Evolutionary conservation across 2,113 vertebrate species (phyloP).

Genomic region (Strix aluco): DNA sequence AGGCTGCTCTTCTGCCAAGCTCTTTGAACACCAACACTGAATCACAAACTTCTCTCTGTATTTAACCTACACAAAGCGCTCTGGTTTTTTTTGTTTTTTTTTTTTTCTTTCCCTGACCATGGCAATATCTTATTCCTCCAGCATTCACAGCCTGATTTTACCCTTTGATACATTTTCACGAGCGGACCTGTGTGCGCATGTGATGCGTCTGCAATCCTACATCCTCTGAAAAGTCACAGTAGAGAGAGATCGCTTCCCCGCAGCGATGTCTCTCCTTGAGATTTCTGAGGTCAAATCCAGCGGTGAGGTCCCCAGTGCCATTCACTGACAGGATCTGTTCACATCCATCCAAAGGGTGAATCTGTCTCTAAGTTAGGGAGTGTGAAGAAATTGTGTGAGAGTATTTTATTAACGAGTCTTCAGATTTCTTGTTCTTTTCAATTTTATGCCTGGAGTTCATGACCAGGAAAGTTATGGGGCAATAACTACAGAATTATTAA

Average conservation of each 20-base stretch:
- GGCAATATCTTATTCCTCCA: not conserved
- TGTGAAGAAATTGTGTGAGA: not conserved
- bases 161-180: not conserved
- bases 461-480: slow-evolving; percentile 4
- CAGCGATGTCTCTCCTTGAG: not conserved
- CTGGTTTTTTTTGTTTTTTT: too few species aligned
- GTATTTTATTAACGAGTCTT: not conserved
- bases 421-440: not conserved
- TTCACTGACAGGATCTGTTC: not conserved
- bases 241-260: not conserved
- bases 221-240: not conserved
- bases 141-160: not conserved
- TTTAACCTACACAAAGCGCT: not conserved
- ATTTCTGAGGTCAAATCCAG: not conserved
- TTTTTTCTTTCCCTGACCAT: too few species aligned
- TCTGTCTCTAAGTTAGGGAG: not conserved
- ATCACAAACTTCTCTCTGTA: not conserved
- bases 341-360: not conserved
- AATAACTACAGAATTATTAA: slow-evolving; percentile 29
- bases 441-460: not conserved
- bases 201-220: not conserved
- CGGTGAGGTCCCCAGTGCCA: not conserved
- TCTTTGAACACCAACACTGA: not conserved
- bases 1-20: too few species aligned
- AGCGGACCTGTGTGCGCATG: too few species aligned